These are phyloP conservation scores for Drosophila varians DNA, from an alignment of 1,140 invertebrate species.

Conservation along the genomic window DNA sequence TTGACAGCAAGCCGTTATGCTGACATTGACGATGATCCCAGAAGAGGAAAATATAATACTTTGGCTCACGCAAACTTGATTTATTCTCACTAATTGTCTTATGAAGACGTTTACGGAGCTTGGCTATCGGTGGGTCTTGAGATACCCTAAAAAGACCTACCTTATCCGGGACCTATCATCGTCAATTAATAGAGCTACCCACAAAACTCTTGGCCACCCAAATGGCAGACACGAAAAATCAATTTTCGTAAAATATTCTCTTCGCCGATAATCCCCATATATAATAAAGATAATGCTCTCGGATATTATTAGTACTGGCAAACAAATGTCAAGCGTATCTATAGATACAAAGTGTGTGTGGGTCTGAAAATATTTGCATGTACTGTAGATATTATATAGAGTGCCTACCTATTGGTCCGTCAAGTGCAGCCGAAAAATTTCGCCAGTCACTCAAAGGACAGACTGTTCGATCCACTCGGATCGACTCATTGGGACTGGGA, in stretches of 20 bases:
- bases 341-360: slow-evolving; percentile 20
- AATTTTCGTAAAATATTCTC: slow-evolving; percentile 30
- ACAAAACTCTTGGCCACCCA: neutral
- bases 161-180: slow-evolving; percentile 18
- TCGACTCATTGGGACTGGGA: slow-evolving; percentile 7
- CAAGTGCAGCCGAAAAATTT: slow-evolving; percentile 33
- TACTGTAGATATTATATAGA: neutral
- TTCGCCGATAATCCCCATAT: slow-evolving; percentile 27
- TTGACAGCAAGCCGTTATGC: slow-evolving; percentile 40
- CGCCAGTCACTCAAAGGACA: slow-evolving; percentile 25
- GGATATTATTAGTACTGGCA: slow-evolving; percentile 6
- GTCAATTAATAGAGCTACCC: slow-evolving; percentile 8
- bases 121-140: neutral
- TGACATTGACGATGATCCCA: slow-evolving; percentile 30
- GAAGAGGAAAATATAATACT: slow-evolving; percentile 29
- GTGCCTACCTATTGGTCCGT: neutral
- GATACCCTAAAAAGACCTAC: neutral
- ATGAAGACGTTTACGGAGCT: slow-evolving; percentile 15
- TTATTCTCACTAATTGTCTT: slow-evolving; percentile 39
- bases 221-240: slow-evolving; percentile 29
- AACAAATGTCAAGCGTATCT: slow-evolving; percentile 26
- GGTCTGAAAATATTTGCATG: slow-evolving; percentile 36
- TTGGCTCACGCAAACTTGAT: slow-evolving; percentile 38
- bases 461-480: slow-evolving; percentile 22
- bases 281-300: slow-evolving; percentile 31